Percentiles rank a stretch among this genome's conserved stretches.
These are phyloP conservation scores for Drosophila serrata DNA, from an alignment of 1,140 invertebrate genomes.

Conservation along the genomic window DNA sequence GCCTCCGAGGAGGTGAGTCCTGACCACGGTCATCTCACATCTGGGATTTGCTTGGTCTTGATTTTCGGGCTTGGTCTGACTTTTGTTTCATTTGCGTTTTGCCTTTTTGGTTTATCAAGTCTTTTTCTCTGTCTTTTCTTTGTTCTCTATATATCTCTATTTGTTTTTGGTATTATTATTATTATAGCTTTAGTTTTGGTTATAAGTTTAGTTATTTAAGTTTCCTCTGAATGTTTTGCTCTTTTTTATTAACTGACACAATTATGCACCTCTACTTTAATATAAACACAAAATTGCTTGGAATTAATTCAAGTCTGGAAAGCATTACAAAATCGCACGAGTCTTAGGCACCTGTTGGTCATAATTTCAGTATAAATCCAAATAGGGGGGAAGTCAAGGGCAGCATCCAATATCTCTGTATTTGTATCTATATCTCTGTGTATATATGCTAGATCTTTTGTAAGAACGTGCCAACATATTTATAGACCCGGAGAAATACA, in stretches of 20 bases:
- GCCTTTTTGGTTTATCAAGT: slow-evolving; percentile 48
- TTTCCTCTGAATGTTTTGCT: slow-evolving; percentile 16
- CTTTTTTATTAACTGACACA: slow-evolving; percentile 26
- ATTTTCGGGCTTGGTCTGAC: slow-evolving; percentile 46
- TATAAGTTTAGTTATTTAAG: slow-evolving; percentile 36
- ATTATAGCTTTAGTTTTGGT: slow-evolving; percentile 17
- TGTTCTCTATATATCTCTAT: slow-evolving; percentile 17
- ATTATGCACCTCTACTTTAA: slow-evolving; percentile 16
- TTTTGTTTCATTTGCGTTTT: slow-evolving; percentile 50
- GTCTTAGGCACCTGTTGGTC: slow-evolving; percentile 55
- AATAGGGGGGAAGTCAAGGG: slow-evolving; percentile 57
- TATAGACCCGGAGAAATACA: slow-evolving; percentile 30
- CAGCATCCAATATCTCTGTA: slow-evolving; percentile 26
- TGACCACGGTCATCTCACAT: slow-evolving; percentile 15
- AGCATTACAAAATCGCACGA: slow-evolving; percentile 32
- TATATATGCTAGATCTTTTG: slow-evolving; percentile 34
- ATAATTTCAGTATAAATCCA: slow-evolving; percentile 21
- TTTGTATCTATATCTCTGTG: not conserved
- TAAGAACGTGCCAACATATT: slow-evolving; percentile 52
- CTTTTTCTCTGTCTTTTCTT: slow-evolving; percentile 30
- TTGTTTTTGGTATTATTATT: slow-evolving; percentile 13
- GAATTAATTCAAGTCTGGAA: slow-evolving; percentile 7
- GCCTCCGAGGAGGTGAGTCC: slow-evolving; percentile 87
- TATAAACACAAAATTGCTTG: slow-evolving; percentile 29
- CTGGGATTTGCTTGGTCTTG: slow-evolving; percentile 49